These are phyloP conservation scores for Prosopocoilus inquinatus DNA, from an alignment of 2,888 invertebrate genomes.

Conservation along the genomic window DNA sequence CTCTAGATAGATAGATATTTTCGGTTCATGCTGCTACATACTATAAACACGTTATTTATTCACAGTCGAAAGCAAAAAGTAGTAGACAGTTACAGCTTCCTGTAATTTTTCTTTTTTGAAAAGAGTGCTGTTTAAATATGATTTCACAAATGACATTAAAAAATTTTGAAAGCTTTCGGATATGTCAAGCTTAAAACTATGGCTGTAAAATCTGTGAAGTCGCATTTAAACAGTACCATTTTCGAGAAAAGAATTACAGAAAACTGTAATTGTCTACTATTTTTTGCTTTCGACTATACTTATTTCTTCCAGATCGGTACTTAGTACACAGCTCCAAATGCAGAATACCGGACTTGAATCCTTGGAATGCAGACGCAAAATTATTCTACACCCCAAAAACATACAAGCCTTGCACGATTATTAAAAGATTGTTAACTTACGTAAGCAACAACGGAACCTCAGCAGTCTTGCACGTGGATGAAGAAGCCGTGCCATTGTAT, in stretches of 20 bases:
- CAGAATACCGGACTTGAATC: constrained; percentile 61
- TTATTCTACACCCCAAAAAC: constrained; percentile 54
- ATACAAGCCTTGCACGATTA: constrained; percentile 54
- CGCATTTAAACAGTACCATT: too few relatives aligned
- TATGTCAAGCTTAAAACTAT: too few relatives aligned
- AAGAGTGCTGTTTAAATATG: too few relatives aligned
- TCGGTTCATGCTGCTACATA: too few relatives aligned
- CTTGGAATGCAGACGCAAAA: constrained; percentile 57
- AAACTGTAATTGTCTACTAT: background rate
- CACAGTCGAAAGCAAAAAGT: too few relatives aligned
- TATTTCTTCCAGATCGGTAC: constrained; percentile 33
- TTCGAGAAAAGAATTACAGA: background rate
- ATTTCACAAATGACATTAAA: too few relatives aligned
- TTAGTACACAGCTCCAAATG: constrained; percentile 62
- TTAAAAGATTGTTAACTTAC: constrained; percentile 43
- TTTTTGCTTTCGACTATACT: constrained; percentile 34
- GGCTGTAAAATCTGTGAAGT: too few relatives aligned
- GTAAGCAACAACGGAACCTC: constrained; percentile 38
- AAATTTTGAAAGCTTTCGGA: too few relatives aligned
- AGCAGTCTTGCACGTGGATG: constrained; percentile 42
- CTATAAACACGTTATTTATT: too few relatives aligned
- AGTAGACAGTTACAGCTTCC: too few relatives aligned
- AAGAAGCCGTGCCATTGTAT: constrained; percentile 22
- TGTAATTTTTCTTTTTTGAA: too few relatives aligned
- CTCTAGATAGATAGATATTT: too few relatives aligned